Evolutionary conservation across 2,888 invertebrate species (phyloP), one percentile per base, ranked within the genome.

Genomic region (Ectemnius continuus): DNA sequence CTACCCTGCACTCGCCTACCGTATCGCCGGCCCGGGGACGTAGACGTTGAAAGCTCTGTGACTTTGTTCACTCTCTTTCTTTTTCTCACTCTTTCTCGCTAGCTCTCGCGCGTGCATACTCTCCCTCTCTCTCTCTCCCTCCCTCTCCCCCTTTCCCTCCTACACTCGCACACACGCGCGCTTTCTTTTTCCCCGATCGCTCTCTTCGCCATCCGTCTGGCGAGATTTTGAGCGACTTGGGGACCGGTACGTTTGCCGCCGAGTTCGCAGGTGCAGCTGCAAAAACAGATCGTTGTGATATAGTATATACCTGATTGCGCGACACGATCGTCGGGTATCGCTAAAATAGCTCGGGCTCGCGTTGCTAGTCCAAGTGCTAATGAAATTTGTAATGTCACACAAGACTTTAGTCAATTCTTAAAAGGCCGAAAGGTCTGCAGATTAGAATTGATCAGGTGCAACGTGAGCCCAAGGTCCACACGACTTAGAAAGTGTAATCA

Each of bases 1-100:
- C 67, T 81, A 67, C 66, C 65, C 69, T 76, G 67, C 68, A 63
- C 73, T 81, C 70, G 60, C 80, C 81, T 82, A 84, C 78, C 82
- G 84, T 87, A 89, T 90, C 89, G 88, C 86, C 86, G 86, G 88
- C 89, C 88, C 90, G 88, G 89, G 89, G 86, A 85, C 85, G 64
- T 76, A 64, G 75, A 86, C 88, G 88, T 89, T 86, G 88, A 88
- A 84, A 83, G 75, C 85, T 82, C 85, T 82, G 77, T 83, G 83
- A 86, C 82, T 62, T 66, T 61, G 5, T 36, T n/a, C 52, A 13
- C 14, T n/a, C 62, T 23, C 52, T 58, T 65, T 48, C 46, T 52
- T 23, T 64, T 6, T 56, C 59, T 70, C 72, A 18, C 45, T 62
- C 26, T 64, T 58, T 62, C 65, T 67, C 73, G 45, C 61, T 65